phyloP scores from a whole-genome alignment of 2,888 invertebrate genomes.

The Drosophila koepferae region DNA sequence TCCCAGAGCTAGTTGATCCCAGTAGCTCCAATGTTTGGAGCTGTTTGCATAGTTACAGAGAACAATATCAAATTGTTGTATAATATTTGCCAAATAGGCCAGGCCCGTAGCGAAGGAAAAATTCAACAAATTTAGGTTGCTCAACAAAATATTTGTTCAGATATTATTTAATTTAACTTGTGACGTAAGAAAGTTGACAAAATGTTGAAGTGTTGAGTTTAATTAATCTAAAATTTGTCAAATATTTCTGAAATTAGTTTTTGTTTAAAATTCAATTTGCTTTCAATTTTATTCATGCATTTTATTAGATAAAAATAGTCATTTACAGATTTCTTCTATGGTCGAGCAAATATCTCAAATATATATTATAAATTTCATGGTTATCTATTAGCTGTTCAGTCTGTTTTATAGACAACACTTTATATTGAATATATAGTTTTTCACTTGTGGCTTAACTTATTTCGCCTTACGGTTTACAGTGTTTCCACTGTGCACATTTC shows the following conservation, averaged over 20 bases:
- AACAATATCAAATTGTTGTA: conserved; percentile 57
- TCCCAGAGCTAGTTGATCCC: conserved; percentile 13
- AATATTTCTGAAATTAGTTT: neutral
- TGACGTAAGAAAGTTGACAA: neutral
- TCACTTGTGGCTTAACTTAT: neutral
- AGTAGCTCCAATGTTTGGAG: conserved; percentile 49
- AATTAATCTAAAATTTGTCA: too few relatives aligned
- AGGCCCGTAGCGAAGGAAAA: neutral
- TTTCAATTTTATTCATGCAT: neutral
- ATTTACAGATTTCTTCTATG: too few relatives aligned
- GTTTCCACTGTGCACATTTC: neutral
- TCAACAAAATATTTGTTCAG: conserved; percentile 54
- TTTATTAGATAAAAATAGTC: too few relatives aligned
- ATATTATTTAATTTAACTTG: conserved; percentile 42
- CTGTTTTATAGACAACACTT: neutral
- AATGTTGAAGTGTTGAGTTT: neutral
- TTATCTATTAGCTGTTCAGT: neutral
- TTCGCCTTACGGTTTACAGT: neutral
- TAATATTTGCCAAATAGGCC: conserved; percentile 51
- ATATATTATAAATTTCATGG: neutral
- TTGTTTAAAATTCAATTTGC: neutral
- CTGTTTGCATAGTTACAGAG: conserved; percentile 64
- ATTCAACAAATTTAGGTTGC: conserved; percentile 58
- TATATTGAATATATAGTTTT: neutral
- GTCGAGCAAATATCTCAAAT: neutral